These are phyloP conservation scores for Chaetops frenatus DNA, from an alignment of 2,113 vertebrate species.

Conservation along the genomic window DNA sequence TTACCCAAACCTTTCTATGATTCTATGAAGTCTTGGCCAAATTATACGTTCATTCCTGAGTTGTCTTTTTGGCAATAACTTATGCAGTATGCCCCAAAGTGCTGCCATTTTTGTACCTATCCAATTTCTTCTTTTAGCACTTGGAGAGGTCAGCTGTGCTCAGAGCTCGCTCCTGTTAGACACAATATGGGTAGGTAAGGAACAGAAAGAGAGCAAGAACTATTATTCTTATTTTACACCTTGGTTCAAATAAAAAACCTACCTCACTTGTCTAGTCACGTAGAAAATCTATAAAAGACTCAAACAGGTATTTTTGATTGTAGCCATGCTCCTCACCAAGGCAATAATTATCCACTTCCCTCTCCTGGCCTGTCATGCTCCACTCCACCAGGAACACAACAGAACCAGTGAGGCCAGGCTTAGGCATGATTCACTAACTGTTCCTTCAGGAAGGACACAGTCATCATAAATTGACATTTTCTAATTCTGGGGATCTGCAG, in stretches of 20 bases:
- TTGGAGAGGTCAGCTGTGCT: not conserved
- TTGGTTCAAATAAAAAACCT: not conserved
- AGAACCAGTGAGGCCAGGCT: not conserved
- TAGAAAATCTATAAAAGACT: not conserved
- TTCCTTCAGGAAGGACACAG: not conserved
- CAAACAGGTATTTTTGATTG: not conserved
- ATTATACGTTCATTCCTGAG: not conserved
- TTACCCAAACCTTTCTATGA: not conserved
- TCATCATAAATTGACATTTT: not conserved
- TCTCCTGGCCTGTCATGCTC: not conserved
- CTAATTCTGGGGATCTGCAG: not conserved
- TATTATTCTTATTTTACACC: not conserved
- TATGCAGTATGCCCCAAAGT: not conserved
- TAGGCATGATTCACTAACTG: not conserved
- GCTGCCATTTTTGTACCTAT: not conserved
- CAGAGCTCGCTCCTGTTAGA: not conserved
- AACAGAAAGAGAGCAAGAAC: not conserved
- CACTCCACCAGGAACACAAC: not conserved
- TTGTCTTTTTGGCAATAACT: not conserved
- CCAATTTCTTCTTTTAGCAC: not conserved
- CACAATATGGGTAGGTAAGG: rapidly evolving
- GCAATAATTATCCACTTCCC: not conserved
- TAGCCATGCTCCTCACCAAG: not conserved
- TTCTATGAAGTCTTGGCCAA: not conserved
- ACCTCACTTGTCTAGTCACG: not conserved